These are phyloP conservation scores for Mycteria americana DNA, from an alignment of 2,797 vertebrate genomes.

Conservation along the genomic window DNA sequence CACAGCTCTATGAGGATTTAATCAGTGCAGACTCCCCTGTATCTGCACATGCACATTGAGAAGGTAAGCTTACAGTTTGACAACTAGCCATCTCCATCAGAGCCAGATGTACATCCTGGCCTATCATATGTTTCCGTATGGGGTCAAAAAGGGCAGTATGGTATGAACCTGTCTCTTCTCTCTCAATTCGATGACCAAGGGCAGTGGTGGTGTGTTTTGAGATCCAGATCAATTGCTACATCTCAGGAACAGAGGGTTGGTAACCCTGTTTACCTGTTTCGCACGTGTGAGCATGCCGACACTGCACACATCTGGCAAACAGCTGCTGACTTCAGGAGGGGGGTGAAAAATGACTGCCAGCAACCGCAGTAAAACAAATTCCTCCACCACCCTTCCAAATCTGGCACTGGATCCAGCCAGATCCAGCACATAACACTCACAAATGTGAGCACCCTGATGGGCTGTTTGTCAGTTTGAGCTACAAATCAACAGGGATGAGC, in stretches of 20 bases:
- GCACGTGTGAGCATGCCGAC: not conserved
- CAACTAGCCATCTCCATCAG: not conserved
- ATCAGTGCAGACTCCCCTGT: not conserved
- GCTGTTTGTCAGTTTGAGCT: not conserved
- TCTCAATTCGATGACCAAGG: not conserved
- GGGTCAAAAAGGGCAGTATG: not conserved
- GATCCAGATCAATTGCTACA: not conserved
- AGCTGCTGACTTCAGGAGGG: not conserved
- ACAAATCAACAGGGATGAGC: not conserved
- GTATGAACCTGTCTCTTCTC: not conserved
- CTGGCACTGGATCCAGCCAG: not conserved
- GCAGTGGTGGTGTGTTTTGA: not conserved
- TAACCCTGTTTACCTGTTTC: not conserved
- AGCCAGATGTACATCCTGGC: fast-evolving
- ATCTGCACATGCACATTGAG: not conserved
- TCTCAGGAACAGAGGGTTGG: not conserved
- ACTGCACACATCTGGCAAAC: not conserved
- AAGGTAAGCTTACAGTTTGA: not conserved
- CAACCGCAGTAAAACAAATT: not conserved
- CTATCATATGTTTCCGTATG: fast-evolving
- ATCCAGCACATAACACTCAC: not conserved
- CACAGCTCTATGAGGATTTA: not conserved
- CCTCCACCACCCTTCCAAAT: not conserved
- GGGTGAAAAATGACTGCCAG: not conserved
- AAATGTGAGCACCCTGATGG: not conserved